Conservation (phyloP, 2,888 invertebrate genomes). For the Parnassius apollo region DNA sequence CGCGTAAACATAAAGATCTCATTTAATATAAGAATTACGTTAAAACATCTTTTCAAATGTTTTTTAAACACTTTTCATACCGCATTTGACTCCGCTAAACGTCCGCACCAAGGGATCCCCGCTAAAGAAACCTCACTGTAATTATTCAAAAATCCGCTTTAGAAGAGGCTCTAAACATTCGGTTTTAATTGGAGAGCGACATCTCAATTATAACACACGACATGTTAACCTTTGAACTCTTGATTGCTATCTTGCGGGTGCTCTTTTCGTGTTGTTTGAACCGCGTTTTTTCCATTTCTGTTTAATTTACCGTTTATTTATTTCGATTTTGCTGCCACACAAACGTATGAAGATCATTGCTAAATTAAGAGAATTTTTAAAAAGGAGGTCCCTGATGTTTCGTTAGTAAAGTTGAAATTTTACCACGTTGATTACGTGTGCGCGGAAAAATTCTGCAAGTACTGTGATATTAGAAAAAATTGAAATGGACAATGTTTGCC, state of each 20-base stretch:
- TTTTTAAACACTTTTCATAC: slow-evolving; percentile 45
- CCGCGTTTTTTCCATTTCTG: slow-evolving; percentile 5
- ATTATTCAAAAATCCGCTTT: slow-evolving; percentile 59
- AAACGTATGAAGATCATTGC: too few relatives aligned
- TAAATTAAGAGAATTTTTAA: too few relatives aligned
- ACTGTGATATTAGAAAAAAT: slow-evolving; percentile 6
- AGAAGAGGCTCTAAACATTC: slow-evolving; percentile 58
- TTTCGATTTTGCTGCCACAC: too few relatives aligned
- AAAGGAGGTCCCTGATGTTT: too few relatives aligned
- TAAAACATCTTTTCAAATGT: slow-evolving; percentile 39
- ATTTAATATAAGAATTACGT: slow-evolving; percentile 28
- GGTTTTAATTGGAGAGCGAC: slow-evolving; percentile 73
- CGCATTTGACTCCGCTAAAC: slow-evolving; percentile 42
- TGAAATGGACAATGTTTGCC: slow-evolving; percentile 28
- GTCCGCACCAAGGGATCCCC: slow-evolving; percentile 34
- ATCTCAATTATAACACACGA: slow-evolving; percentile 66
- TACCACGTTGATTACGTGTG: too few relatives aligned
- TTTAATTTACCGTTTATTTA: not conserved
- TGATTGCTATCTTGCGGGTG: slow-evolving; percentile 59
- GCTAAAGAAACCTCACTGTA: slow-evolving; percentile 52
- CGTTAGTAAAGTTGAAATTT: too few relatives aligned
- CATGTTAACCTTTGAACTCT: slow-evolving; percentile 64
- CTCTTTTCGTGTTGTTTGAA: slow-evolving; percentile 38
- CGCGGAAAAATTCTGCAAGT: too few relatives aligned
- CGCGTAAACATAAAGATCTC: slow-evolving; percentile 21